Evolutionary conservation across 2,113 vertebrate species (phyloP), one percentile per base, ranked within the genome.

Genomic region (Engraulis encrasicolus): DNA sequence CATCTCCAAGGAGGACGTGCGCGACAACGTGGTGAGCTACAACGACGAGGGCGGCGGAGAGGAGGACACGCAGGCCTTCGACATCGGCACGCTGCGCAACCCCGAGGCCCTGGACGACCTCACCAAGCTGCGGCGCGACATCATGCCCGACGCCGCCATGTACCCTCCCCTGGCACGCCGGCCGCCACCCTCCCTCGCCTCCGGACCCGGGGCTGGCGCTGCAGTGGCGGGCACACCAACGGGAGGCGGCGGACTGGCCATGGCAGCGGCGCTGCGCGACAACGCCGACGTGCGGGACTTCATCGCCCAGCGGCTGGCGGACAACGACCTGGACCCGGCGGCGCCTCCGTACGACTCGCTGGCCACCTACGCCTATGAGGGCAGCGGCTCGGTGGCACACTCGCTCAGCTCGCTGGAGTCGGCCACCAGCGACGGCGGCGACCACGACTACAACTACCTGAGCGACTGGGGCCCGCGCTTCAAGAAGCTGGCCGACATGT

Each of bases 1-100:
- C 94, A 96, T 99, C 92, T 99, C 98, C 92, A 99, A 99, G 88
- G 97, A 99, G 92, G 98, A 99, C 88, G 97, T n/a, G n/a, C n/a
- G 97, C 85, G 98, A 99, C 93, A 99, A 99, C 92, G 97, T n/a
- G 12, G 98, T 99, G 91, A 99, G 98, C 87, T 99, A 99, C 90
- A 99, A 99, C 0, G 98, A 99, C 2, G 98, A 99, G 84, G 98
- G 98, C 0, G n/a, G n/a, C 0, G 98, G 98, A 77, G 98, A 99
- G 88, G 97, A 99, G 93, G 98, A 99, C 94, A 99, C 98, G n/a
- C 98, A 99, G 93, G 98, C 98, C 0, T 98, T 99, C 6, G 96
- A 97, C 89, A 99, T 99, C 6, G 96, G 97, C 89, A 97, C 98
- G 0, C 93, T 99, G 91, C 93, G 98, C 78, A 99, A 99, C 87